Conservation (phyloP, 2,888 invertebrate genomes). For the Tyria jacobaeae region DNA sequence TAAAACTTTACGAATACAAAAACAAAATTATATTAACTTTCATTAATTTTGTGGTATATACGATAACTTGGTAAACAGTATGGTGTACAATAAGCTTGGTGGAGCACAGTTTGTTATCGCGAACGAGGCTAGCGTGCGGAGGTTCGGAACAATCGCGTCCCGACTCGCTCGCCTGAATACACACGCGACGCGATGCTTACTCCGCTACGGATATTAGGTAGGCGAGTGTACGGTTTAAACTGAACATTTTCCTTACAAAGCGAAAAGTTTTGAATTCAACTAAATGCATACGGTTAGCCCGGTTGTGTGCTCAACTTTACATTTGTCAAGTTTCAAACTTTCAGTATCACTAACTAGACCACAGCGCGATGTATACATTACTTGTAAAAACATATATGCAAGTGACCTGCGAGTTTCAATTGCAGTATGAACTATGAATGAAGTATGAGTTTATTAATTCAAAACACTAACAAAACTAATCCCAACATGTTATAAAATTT, state of each 20-base stretch:
- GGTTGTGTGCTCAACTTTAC: slow-evolving; percentile 71
- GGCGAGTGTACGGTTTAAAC: slow-evolving; percentile 70
- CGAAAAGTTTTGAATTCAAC: slow-evolving; percentile 76
- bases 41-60: slow-evolving; percentile 51
- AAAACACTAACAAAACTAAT: not conserved
- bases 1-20: slow-evolving; percentile 60
- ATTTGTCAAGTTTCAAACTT: slow-evolving; percentile 72
- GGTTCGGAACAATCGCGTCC: slow-evolving; percentile 59
- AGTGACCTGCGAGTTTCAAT: slow-evolving; percentile 1
- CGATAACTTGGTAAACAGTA: slow-evolving; percentile 52
- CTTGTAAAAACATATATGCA: slow-evolving; percentile 26
- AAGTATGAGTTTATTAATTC: not conserved
- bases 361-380: slow-evolving; percentile 33
- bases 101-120: slow-evolving; percentile 67
- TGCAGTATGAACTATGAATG: not conserved
- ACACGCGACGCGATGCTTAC: slow-evolving; percentile 61
- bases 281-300: slow-evolving; percentile 74
- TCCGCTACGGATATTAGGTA: slow-evolving; percentile 76
- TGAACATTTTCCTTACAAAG: slow-evolving; percentile 77
- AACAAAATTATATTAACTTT: slow-evolving; percentile 65
- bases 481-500: not conserved
- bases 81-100: slow-evolving; percentile 59
- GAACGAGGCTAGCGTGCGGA: slow-evolving; percentile 40
- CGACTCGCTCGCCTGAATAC: slow-evolving; percentile 66
- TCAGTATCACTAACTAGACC: slow-evolving; percentile 59